phyloP scores from a whole-genome alignment of 2,113 vertebrate genomes.

The Vidua macroura region DNA sequence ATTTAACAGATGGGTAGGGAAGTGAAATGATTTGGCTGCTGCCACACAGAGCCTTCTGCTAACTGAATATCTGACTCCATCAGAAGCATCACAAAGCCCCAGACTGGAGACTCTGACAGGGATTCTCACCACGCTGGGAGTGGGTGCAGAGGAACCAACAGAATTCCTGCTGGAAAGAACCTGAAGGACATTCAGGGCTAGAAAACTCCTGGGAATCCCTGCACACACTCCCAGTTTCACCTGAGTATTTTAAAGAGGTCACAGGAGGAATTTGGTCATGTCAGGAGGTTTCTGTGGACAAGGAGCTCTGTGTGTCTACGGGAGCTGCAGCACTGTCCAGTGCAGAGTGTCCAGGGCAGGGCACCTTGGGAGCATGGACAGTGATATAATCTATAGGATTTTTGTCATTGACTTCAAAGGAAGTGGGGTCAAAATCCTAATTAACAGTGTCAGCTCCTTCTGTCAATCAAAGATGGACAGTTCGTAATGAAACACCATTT shows the following conservation, averaged over 20 bases:
- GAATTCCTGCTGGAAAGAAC: not conserved
- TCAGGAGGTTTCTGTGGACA: not conserved
- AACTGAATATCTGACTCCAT: not conserved
- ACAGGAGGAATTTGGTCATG: not conserved
- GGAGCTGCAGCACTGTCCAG: not conserved
- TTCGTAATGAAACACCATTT: not conserved
- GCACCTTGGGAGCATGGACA: not conserved
- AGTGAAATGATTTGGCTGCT: slow-evolving; percentile 28
- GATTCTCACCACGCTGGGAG: not conserved
- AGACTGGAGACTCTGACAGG: not conserved
- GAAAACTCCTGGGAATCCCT: not conserved
- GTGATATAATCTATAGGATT: not conserved
- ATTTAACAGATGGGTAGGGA: slow-evolving; percentile 29
- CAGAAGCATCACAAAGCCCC: not conserved
- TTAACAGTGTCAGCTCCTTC: not conserved
- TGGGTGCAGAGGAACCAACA: not conserved
- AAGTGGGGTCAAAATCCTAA: slow-evolving; percentile 3
- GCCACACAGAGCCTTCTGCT: slow-evolving; percentile 7
- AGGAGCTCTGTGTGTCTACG: not conserved
- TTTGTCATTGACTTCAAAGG: not conserved
- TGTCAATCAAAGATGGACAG: not conserved
- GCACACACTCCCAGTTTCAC: not conserved
- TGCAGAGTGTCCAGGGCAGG: not conserved
- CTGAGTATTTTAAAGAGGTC: not conserved
- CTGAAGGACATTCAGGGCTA: not conserved